Percentiles rank a stretch among this genome's conserved stretches.
Evolutionary conservation across 2,113 vertebrate species (phyloP).

Genomic region (Ailurus styani): DNA sequence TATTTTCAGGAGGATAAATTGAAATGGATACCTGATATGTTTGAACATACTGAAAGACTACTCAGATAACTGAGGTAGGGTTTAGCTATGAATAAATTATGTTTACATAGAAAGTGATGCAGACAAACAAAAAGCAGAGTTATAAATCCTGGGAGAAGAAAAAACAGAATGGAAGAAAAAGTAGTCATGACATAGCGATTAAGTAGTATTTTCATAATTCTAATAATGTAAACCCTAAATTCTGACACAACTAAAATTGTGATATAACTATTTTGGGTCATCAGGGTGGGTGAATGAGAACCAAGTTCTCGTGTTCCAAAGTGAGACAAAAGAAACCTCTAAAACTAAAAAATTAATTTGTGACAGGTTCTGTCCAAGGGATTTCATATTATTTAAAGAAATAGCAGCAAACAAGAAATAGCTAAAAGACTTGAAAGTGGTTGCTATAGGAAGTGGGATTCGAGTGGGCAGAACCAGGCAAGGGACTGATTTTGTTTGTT

Average conservation of each 20-base stretch:
- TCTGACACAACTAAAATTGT: not conserved
- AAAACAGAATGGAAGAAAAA: not conserved
- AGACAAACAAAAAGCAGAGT: not conserved
- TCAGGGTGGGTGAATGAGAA: not conserved
- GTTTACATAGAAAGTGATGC: not conserved
- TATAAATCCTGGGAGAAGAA: not conserved
- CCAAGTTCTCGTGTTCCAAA: not conserved
- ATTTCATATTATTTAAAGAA: not conserved
- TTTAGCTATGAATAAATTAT: not conserved
- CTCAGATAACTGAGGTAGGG: not conserved
- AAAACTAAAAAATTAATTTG: not conserved
- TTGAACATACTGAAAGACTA: not conserved
- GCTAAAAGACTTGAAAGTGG: not conserved
- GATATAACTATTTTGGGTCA: not conserved
- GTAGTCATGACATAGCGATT: not conserved
- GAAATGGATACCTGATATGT: not conserved
- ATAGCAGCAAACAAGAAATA: not conserved
- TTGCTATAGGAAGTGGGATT: not conserved
- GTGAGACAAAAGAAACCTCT: not conserved
- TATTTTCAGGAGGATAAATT: not conserved
- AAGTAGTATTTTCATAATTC: not conserved
- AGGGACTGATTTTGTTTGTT: not conserved
- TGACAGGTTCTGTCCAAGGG: not conserved
- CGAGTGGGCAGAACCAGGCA: not conserved
- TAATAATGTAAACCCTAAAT: not conserved